Percentiles rank a stretch among this genome's conserved stretches.
phyloP scores from a whole-genome alignment of 2,888 invertebrate genomes.

The Agapostemon virescens region DNA sequence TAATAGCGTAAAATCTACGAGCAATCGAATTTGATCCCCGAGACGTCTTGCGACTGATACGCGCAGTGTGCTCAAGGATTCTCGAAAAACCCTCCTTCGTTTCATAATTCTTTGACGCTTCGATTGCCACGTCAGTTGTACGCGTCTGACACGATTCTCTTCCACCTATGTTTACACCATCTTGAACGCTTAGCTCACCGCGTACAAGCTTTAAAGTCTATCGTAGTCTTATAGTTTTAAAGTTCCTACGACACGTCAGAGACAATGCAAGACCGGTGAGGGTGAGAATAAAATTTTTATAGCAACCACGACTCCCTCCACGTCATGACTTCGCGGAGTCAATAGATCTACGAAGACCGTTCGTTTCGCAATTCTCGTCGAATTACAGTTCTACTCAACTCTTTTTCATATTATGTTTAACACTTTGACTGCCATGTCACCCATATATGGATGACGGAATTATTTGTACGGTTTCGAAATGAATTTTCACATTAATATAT shows the following conservation, averaged over 20 bases:
- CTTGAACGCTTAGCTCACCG: background rate
- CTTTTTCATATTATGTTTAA: too few species aligned
- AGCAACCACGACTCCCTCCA: background rate
- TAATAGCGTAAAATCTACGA: background rate
- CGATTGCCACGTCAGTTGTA: background rate
- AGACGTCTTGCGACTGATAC: too few species aligned
- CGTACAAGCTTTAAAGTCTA: background rate
- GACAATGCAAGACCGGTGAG: background rate
- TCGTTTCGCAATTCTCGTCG: background rate
- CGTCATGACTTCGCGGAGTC: background rate
- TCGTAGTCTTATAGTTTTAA: background rate
- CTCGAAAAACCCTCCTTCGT: background rate
- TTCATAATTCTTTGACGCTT: background rate
- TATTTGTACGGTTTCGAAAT: too few species aligned
- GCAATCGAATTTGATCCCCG: background rate
- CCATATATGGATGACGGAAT: too few species aligned
- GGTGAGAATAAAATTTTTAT: background rate
- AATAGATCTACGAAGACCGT: background rate
- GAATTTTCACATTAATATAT: too few species aligned
- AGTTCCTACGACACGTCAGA: background rate
- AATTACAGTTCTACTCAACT: background rate
- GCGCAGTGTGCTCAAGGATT: too few species aligned
- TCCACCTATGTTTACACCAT: background rate
- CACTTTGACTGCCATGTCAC: too few species aligned
- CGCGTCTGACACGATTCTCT: background rate